Evolutionary conservation across 2,113 vertebrate genomes (phyloP), one percentile per base, ranked within the genome.

Genomic region (Eulacestoma nigropectus): DNA sequence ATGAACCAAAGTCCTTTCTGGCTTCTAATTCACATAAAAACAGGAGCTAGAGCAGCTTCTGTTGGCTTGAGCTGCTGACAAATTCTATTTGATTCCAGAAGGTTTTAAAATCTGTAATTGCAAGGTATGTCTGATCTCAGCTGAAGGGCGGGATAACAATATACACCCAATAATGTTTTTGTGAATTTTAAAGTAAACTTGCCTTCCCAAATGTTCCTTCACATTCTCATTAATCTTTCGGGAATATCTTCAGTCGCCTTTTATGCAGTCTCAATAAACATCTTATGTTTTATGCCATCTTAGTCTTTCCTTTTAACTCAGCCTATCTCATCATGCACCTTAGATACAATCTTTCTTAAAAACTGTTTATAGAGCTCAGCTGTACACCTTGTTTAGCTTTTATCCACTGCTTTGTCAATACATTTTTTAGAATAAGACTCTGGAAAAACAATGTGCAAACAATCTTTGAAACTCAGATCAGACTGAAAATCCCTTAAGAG

Each of bases 391-490:
- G 64, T 89, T 95, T 81, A 93, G 74, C 63, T 91, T 92, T 87
- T 29, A 41, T 33, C 57, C 87, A 68, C 59, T 78, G 85, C 67
- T 95, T 92, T 93, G 57, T 83, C 73, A 95, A 77, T 56, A 68
- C 49, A 62, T 57, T 77, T 94, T 87, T 93, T 75, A 68, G 55
- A 94, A 65, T 29, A 22, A 63, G 49, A 83, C 67, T 53, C n/a
- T 59, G 69, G 73, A 79, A 91, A 91, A 93, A 94, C 64, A 92
- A 92, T 55, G 64, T 47, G 85, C 85, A 94, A 96, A 89, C 33
- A 87, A 69, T 35, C 41, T 91, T 37, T 81, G 65, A 94, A 96
- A 96, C 39, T 47, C 57, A 72, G 69, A 74, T 76, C 39, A 91
- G 64, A 65, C 77, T 90, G 75, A 92, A 96, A 95, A 95, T 90